These are phyloP conservation scores for Capreolus pygargus DNA, from an alignment of 2,113 vertebrate species.

Conservation along the genomic window DNA sequence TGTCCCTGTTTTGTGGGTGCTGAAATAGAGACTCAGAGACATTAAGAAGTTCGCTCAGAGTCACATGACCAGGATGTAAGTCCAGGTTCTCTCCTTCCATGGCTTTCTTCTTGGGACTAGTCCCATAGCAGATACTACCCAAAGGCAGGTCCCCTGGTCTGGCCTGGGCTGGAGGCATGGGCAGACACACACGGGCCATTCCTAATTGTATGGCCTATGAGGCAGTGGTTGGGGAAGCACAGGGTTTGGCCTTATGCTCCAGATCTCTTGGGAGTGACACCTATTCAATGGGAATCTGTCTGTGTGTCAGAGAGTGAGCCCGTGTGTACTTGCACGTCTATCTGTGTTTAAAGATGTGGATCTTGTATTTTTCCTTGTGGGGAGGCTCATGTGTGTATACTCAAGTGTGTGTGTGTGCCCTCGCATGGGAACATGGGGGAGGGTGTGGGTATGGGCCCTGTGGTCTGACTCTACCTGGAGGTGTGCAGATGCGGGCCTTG, in stretches of 20 bases:
- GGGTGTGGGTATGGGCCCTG: not conserved
- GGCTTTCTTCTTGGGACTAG: slow-evolving; percentile 16
- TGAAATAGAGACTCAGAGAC: not conserved
- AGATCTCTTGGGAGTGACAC: not conserved
- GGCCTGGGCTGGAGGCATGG: not conserved
- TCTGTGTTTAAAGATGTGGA: not conserved
- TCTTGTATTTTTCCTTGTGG: not conserved
- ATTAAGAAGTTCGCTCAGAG: not conserved
- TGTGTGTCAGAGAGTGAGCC: not conserved
- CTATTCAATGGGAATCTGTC: not conserved
- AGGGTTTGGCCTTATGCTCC: not conserved
- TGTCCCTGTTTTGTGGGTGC: not conserved
- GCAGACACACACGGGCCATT: not conserved
- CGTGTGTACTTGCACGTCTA: rapidly evolving
- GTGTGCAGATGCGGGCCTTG: not conserved
- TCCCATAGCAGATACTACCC: not conserved
- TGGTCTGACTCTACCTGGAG: not conserved
- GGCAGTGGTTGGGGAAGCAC: not conserved
- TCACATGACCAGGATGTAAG: not conserved
- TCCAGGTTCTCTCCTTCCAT: not conserved
- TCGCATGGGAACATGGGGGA: not conserved
- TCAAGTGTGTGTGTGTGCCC: not conserved
- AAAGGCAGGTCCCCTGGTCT: not conserved
- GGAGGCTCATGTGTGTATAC: not conserved
- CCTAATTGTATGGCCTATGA: not conserved